A percentile compares a stretch with the other conserved stretches of the same genome.
Evolutionary conservation across 2,113 vertebrate genomes (phyloP).

Genomic region (Mobula birostris): DNA sequence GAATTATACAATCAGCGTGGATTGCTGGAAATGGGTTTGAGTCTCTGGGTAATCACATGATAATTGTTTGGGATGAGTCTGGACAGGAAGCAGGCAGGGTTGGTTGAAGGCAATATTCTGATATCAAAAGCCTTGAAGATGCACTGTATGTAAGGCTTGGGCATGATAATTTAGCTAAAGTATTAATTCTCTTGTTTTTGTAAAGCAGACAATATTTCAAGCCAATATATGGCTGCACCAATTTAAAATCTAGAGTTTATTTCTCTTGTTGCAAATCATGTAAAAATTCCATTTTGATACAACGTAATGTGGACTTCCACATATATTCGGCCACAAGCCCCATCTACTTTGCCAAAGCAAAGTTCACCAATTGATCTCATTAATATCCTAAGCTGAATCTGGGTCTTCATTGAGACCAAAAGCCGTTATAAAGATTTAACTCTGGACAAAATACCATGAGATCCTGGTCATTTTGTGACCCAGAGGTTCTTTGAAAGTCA

Average conservation of each 20-base stretch:
- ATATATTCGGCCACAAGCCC: too few relatives aligned
- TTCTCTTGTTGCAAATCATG: not conserved
- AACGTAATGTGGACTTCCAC: not conserved
- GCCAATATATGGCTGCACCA: not conserved
- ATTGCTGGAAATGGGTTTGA: not conserved
- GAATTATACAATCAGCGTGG: not conserved
- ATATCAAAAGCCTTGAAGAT: not conserved
- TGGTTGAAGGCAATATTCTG: not conserved
- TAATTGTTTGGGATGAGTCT: not conserved
- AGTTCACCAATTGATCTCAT: too few relatives aligned
- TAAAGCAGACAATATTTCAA: not conserved
- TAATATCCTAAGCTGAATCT: too few relatives aligned
- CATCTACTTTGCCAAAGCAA: too few relatives aligned
- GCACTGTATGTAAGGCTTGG: not conserved
- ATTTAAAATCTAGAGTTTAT: not conserved
- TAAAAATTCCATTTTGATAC: not conserved
- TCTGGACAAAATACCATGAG: too few relatives aligned
- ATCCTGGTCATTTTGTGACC: too few relatives aligned
- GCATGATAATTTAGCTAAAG: not conserved
- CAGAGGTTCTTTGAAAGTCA: too few relatives aligned
- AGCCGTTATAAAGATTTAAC: too few relatives aligned
- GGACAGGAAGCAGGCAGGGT: not conserved
- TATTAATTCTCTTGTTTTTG: not conserved
- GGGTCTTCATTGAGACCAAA: too few relatives aligned
- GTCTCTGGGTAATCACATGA: not conserved